Base-by-base conservation (phyloP, 2,797 vertebrate species). In the Nyctibius grandis region DNA sequence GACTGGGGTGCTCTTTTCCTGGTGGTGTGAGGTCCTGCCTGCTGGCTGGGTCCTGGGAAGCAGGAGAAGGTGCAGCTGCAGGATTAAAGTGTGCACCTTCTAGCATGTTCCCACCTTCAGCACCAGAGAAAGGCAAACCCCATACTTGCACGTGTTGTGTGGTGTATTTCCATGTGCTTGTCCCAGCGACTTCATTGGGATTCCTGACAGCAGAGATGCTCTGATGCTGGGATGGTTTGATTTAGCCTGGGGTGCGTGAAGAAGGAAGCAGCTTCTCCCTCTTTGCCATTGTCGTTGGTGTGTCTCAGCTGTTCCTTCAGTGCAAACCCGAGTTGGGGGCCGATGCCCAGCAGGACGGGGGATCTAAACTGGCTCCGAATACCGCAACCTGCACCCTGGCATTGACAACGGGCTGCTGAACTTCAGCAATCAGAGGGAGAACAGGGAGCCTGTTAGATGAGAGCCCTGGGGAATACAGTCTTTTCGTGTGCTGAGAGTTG, bases 101-200 rank as follows among this genome's bases (percentile, higher is more conserved):
- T n/a, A 9, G 60, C 6, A 1, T 1, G 10, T 45, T n/a, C 65
- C 38, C 47, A 28, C 53, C 33, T 42, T 28, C 40, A 34, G 74
- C 20, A 3, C 36, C 44, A 26, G 10, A 8, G 68, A 21, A 51
- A 4, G 53, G n/a, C n/a, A 25, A 36, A 54, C 3, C 4, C 12
- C 10, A 59, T 48, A 0, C 36, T 51, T 33, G 44, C 19, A 1
- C 11, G 1, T 9, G 29, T 17, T 23, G 44, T 2, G 0, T 34
- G 69, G 23, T 28, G 28, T 2, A 0, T 40, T 75, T 34, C 63
- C 50, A 1, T 2, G 9, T 28, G 26, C 51, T 31, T 17, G 15
- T 40, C 31, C 57, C 13, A 2, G 31, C 8, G 57, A 2, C 44
- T 26, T 18, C 4, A 1, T 3, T 15, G 11, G 69, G 50, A 11